Conservation (phyloP, 1,140 invertebrate genomes). For the Pectinophora gossypiella region DNA sequence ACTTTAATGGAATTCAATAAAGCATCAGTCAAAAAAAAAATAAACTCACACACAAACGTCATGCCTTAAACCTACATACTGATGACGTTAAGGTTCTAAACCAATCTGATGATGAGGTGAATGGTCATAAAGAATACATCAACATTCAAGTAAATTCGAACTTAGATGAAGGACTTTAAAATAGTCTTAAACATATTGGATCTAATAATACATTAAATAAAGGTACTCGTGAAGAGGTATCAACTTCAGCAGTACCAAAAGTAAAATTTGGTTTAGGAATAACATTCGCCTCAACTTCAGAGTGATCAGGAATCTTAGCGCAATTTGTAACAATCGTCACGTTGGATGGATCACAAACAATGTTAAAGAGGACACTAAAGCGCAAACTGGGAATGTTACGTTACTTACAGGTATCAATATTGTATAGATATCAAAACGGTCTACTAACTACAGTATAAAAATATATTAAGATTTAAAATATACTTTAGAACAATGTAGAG, state of each 20-base stretch:
- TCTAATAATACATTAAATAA: too few species aligned
- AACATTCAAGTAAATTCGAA: too few species aligned
- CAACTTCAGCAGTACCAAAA: too few species aligned
- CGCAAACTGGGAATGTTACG: conserved; percentile 71
- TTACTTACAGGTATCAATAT: conserved; percentile 73
- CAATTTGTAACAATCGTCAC: conserved; percentile 46
- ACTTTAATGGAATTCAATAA: conserved; percentile 26
- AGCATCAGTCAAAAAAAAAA: conserved; percentile 43
- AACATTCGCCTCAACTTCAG: too few species aligned
- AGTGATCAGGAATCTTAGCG: too few species aligned
- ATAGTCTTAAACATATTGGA: too few species aligned
- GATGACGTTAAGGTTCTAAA: too few species aligned
- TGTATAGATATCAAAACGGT: conserved; percentile 35
- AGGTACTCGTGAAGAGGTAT: too few species aligned
- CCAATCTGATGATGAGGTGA: too few species aligned
- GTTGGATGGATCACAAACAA: conserved; percentile 71
- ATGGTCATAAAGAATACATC: too few species aligned
- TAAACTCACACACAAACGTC: conserved; percentile 55
- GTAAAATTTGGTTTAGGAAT: too few species aligned
- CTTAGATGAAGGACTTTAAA: too few species aligned
- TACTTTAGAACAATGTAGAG: conserved; percentile 63
- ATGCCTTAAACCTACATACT: conserved; percentile 66
- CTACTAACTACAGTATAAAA: conserved; percentile 53
- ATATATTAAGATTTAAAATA: conserved; percentile 58
- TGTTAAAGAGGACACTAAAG: conserved; percentile 63